Evolutionary conservation across 2,113 vertebrate species (phyloP).

Genomic region (Mustelus asterias): DNA sequence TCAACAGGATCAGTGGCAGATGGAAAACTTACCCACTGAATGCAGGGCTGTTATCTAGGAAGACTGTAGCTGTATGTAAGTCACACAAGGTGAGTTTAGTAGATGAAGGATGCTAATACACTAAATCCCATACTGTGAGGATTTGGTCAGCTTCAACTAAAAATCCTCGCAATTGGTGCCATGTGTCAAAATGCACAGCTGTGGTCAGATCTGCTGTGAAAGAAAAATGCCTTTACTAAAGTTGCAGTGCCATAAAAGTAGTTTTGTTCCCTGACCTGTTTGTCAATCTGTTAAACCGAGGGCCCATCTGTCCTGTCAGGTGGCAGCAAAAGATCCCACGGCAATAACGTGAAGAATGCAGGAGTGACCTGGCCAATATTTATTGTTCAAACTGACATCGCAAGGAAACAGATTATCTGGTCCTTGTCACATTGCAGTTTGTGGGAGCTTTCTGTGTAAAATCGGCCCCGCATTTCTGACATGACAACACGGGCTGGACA

Average conservation of each 20-base stretch:
- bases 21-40: not conserved
- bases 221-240: not conserved
- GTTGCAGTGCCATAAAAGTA: not conserved
- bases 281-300: not conserved
- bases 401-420: not conserved
- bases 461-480: not conserved
- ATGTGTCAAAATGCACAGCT: not conserved
- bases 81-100: not conserved
- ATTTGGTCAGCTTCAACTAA: not conserved
- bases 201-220: not conserved
- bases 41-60: not conserved
- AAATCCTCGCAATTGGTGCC: not conserved
- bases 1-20: not conserved
- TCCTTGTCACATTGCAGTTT: not conserved
- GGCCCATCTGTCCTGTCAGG: not conserved
- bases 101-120: not conserved
- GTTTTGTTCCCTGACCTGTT: not conserved
- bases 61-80: not conserved
- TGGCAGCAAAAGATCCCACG: not conserved
- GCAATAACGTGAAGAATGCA: not conserved
- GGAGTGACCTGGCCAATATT: not conserved
- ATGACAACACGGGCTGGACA: not conserved
- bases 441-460: not conserved
- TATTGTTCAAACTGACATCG: not conserved
- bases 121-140: not conserved